Evolutionary conservation across 1,140 invertebrate genomes (phyloP).

Genomic region (Leptopilina boulardi): DNA sequence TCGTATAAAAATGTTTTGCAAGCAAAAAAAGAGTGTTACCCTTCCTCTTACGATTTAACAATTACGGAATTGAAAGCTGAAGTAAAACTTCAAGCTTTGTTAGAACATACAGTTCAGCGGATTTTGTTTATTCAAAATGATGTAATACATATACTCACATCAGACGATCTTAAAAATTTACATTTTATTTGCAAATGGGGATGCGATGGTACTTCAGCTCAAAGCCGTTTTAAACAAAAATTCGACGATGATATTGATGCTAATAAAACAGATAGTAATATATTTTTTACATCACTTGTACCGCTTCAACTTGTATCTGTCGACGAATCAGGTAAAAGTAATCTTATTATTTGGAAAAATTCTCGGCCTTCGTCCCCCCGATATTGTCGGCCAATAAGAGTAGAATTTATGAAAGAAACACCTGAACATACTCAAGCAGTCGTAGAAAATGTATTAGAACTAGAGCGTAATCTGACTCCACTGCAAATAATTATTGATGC

Average conservation of each 20-base stretch:
- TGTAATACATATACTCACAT: slow-evolving; percentile 47
- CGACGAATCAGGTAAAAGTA: slow-evolving; percentile 34
- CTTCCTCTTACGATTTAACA: slow-evolving; percentile 39
- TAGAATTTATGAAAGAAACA: slow-evolving; percentile 59
- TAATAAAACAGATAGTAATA: slow-evolving; percentile 47
- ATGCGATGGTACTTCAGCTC: slow-evolving; percentile 60
- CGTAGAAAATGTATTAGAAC: slow-evolving; percentile 52
- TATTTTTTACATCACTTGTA: slow-evolving; percentile 61
- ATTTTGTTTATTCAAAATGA: slow-evolving; percentile 47
- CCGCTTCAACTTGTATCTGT: slow-evolving; percentile 51
- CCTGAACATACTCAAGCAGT: slow-evolving; percentile 54
- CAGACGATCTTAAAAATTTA: slow-evolving; percentile 41
- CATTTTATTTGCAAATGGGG: slow-evolving; percentile 63
- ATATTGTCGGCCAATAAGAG: slow-evolving; percentile 62
- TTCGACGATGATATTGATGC: slow-evolving; percentile 47
- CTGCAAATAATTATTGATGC: slow-evolving; percentile 47
- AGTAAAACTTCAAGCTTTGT: slow-evolving; percentile 51
- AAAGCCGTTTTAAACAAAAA: slow-evolving; percentile 61
- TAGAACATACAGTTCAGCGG: slow-evolving; percentile 51
- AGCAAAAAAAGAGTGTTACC: slow-evolving; percentile 51
- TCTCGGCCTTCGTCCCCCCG: slow-evolving; percentile 59
- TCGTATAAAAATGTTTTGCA: slow-evolving; percentile 42
- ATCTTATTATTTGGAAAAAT: slow-evolving; percentile 61
- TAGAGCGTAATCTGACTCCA: slow-evolving; percentile 49
- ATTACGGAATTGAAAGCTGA: slow-evolving; percentile 48